These are phyloP conservation scores for Sarcophaga bullata DNA, from an alignment of 1,140 invertebrate species.

Conservation along the genomic window DNA sequence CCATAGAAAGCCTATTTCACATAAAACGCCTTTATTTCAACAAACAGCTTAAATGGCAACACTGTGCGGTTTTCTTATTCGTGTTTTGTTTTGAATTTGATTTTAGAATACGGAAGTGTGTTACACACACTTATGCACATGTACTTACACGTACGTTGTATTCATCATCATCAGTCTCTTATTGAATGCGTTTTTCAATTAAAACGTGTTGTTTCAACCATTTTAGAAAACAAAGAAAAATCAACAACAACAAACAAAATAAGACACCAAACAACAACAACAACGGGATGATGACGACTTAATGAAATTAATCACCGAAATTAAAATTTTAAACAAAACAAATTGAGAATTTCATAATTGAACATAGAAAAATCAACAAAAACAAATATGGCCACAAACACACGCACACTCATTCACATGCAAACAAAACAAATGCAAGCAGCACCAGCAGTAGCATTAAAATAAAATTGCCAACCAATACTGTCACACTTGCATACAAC, in stretches of 20 bases:
- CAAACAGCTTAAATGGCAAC: too few relatives aligned
- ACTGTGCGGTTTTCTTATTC: too few relatives aligned
- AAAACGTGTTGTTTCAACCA: neutral
- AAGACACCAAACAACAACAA: neutral
- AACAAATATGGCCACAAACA: too few relatives aligned
- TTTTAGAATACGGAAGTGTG: neutral
- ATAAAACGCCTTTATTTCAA: too few relatives aligned
- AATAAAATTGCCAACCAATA: too few relatives aligned
- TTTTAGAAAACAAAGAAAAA: neutral
- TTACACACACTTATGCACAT: neutral
- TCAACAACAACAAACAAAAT: neutral
- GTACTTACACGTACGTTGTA: neutral
- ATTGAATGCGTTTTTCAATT: neutral
- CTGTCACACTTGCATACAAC: too few relatives aligned
- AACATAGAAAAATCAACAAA: neutral
- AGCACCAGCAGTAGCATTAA: too few relatives aligned
- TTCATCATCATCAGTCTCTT: too few relatives aligned
- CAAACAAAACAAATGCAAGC: too few relatives aligned
- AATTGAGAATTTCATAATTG: slow-evolving; percentile 4
- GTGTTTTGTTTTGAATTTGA: neutral
- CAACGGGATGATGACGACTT: neutral
- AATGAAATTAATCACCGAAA: neutral
- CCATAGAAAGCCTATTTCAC: too few relatives aligned
- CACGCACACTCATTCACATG: too few relatives aligned
- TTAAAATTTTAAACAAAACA: neutral